Evolutionary conservation across 2,888 invertebrate species (phyloP).

Genomic region (Phyto melanocephala): DNA sequence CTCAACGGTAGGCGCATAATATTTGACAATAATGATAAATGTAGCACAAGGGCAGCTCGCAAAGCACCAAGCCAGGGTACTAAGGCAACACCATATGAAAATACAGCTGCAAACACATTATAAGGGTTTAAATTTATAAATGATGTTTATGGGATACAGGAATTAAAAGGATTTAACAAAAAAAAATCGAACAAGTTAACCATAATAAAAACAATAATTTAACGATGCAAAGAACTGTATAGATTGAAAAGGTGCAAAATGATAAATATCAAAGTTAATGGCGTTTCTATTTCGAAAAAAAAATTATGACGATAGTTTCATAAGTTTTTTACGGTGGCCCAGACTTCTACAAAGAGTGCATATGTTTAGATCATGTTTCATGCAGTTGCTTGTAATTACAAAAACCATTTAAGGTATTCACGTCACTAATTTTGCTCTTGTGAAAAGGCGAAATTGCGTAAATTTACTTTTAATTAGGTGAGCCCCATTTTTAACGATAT

Average conservation of each 20-base stretch:
- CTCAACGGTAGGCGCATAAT: slow-evolving; percentile 80
- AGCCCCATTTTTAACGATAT: too few species aligned
- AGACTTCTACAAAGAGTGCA: too few species aligned
- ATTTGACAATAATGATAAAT: slow-evolving; percentile 78
- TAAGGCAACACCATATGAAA: slow-evolving; percentile 84
- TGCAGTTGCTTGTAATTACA: too few species aligned
- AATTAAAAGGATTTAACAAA: not conserved
- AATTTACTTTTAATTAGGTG: too few species aligned
- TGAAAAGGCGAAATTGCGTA: too few species aligned
- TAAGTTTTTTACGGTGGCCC: too few species aligned
- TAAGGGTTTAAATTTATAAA: not conserved
- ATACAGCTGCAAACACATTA: slow-evolving; percentile 81
- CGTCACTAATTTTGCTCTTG: too few species aligned
- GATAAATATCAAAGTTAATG: not conserved
- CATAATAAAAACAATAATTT: not conserved
- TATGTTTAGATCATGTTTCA: too few species aligned
- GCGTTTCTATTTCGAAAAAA: too few species aligned
- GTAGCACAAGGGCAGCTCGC: slow-evolving; percentile 75
- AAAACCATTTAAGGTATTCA: too few species aligned
- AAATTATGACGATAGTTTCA: too few species aligned
- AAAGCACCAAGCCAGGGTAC: slow-evolving; percentile 82
- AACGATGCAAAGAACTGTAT: not conserved
- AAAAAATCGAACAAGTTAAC: not conserved
- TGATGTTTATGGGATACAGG: not conserved
- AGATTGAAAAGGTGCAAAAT: slow-evolving; percentile 72